Evolutionary conservation across 2,888 invertebrate species (phyloP).

Genomic region (Pachymerium ferrugineum): DNA sequence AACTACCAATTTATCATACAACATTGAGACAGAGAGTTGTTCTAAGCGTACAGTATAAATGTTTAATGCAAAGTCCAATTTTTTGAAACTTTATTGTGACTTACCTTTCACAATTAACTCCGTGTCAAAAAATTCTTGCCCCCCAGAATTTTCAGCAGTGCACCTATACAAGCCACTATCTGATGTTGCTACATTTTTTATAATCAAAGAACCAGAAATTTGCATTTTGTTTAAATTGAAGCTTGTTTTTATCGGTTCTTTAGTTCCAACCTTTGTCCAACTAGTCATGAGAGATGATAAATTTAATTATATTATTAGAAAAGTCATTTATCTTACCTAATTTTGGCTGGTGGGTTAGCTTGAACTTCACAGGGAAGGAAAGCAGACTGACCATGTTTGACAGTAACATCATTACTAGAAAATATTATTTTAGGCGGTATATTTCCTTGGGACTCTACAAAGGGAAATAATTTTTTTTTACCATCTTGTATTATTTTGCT

Average conservation of each 20-base stretch:
- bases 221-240: neutral
- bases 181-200: neutral
- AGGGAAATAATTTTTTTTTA: neutral
- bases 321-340: neutral
- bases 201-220: slow-evolving; percentile 21
- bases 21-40: neutral
- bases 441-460: slow-evolving; percentile 3
- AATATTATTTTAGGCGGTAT: neutral
- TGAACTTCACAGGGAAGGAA: neutral
- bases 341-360: neutral
- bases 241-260: neutral
- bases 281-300: too few relatives aligned
- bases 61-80: too few relatives aligned
- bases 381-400: neutral
- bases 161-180: neutral
- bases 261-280: neutral
- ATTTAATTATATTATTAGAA: neutral
- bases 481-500: neutral
- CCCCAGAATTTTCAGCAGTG: neutral
- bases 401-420: neutral
- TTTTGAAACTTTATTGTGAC: neutral
- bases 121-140: neutral
- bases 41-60: neutral
- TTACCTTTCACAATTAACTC: neutral
- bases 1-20: too few relatives aligned